Evolutionary conservation across 2,888 invertebrate genomes (phyloP), one percentile per base, ranked within the genome.

Genomic region (Desoria tigrina): DNA sequence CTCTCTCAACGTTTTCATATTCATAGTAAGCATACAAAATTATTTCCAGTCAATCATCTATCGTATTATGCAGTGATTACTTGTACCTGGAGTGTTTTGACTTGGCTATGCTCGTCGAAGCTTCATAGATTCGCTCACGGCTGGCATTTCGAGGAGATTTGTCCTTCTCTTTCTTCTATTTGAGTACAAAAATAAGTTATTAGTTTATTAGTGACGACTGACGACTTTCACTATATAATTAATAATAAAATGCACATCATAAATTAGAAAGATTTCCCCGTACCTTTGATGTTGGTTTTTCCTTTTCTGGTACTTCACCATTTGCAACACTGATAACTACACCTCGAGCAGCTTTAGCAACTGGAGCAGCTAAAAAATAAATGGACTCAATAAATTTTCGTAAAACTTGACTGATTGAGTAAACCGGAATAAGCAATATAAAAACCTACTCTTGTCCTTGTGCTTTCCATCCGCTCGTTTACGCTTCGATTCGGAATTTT

Each of bases 31-130:
- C n/a, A n/a, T n/a, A n/a, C n/a, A 32, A 32, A 32, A 32, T 32
- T 32, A 32, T 32, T 32, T 32, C 11, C 11, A 32, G 4, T 32
- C 32, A 32, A 32, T 4, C 32, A 32, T 32, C n/a, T n/a, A n/a
- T n/a, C n/a, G n/a, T n/a, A n/a, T n/a, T n/a, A n/a, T n/a, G n/a
- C 14, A 32, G 55, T 32, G 55, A 55, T 55, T 11, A 55, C 32
- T 55, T 55, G 32, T 55, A 55, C 23, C 55, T 27, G 11, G 55
- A 55, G 26, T 55, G 28, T 21, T 55, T 55, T 32, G 21, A 14
- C 28, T 55, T 55, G 3, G 55, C 4, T 9, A n/a, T 9, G 23
- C 24, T 37, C 4, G 18, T 11, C 9, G 55, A 55, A 24, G 28
- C 7, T 32, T 32, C 55, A 26, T n/a, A 55, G 4, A 18, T 7